Conservation (phyloP, 2,888 invertebrate species). For the Dryobota labecula region DNA sequence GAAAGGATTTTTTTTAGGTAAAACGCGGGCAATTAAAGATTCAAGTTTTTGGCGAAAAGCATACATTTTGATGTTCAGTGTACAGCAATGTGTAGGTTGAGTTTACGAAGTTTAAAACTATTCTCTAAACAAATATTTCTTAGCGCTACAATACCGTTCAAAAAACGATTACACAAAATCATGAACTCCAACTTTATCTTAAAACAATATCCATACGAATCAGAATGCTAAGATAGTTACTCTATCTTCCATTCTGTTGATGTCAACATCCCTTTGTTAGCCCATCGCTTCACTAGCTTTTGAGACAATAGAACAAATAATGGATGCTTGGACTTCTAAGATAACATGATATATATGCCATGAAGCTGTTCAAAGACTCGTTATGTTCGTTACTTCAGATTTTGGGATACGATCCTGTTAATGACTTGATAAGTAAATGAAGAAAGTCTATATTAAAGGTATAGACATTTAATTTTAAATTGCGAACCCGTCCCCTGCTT, state of each 20-base stretch:
- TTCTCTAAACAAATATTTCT: too few species aligned
- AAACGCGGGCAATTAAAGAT: not conserved
- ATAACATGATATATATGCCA: conserved; percentile 43
- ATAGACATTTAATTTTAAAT: not conserved
- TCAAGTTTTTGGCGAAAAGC: not conserved
- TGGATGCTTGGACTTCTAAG: conserved; percentile 48
- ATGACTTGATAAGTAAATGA: conserved; percentile 23
- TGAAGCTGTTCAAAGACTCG: conserved; percentile 41
- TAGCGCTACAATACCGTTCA: not conserved
- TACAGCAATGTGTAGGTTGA: not conserved
- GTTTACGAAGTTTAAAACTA: not conserved
- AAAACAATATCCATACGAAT: conserved; percentile 36
- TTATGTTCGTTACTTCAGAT: conserved; percentile 47
- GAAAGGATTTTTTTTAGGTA: not conserved
- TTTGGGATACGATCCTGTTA: conserved; percentile 24
- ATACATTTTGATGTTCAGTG: not conserved
- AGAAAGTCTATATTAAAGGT: not conserved
- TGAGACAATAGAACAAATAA: conserved; percentile 60
- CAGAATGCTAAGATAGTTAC: conserved; percentile 26
- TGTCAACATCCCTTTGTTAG: conserved; percentile 52
- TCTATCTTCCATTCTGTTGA: conserved; percentile 35
- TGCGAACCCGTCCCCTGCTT: not conserved
- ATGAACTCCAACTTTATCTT: conserved; percentile 1
- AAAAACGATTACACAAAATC: conserved; percentile 8
- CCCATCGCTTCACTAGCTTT: conserved; percentile 35